Evolutionary conservation across 2,113 vertebrate genomes (phyloP).

Genomic region (Climacteris rufus): DNA sequence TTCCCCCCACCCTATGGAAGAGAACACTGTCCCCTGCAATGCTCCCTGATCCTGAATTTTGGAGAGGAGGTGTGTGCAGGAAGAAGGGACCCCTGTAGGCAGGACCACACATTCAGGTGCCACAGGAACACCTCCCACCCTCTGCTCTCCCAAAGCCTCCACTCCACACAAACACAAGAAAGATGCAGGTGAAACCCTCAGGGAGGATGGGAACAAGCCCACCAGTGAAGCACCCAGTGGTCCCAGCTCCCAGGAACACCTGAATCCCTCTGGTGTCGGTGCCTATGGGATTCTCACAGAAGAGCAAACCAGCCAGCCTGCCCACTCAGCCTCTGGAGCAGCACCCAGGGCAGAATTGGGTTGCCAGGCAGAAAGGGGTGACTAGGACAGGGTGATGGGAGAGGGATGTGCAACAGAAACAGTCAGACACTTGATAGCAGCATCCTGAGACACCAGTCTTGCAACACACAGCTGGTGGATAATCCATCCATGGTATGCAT

Average conservation of each 20-base stretch:
- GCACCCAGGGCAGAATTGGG: neutral
- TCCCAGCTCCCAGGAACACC: neutral
- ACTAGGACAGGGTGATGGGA: accelerated
- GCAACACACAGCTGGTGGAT: neutral
- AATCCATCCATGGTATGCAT: neutral
- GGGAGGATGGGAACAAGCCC: neutral
- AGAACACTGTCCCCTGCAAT: neutral
- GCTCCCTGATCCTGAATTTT: neutral
- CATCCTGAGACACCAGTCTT: neutral
- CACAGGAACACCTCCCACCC: accelerated
- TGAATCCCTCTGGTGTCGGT: neutral
- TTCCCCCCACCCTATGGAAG: neutral
- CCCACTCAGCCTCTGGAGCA: neutral
- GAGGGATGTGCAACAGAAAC: neutral
- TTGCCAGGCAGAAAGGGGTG: neutral
- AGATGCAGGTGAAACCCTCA: neutral
- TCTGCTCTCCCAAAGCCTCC: neutral
- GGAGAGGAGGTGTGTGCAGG: neutral
- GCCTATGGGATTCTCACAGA: neutral
- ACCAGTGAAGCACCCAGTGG: neutral
- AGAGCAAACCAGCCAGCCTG: neutral
- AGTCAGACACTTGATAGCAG: neutral
- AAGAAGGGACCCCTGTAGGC: neutral
- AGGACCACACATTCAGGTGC: neutral
- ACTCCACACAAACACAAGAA: neutral